These are phyloP conservation scores for Autographa gamma DNA, from an alignment of 2,888 invertebrate species.

Conservation along the genomic window DNA sequence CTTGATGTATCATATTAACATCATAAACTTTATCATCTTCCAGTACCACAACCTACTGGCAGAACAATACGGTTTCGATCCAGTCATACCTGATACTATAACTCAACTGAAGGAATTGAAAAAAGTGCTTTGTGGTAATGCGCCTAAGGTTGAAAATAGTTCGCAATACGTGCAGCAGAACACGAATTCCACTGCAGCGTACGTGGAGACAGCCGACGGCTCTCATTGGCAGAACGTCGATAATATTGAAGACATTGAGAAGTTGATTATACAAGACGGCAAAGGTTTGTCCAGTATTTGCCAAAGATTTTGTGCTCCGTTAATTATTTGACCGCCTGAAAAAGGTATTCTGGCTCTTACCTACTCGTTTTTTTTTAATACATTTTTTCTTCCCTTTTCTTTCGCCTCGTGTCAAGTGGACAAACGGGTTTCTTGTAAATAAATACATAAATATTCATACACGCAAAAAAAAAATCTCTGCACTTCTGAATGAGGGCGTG, in stretches of 20 bases:
- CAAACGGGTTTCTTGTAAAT: too few relatives aligned
- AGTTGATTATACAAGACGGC: conserved; percentile 15
- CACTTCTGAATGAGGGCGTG: too few relatives aligned
- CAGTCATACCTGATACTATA: conserved; percentile 57
- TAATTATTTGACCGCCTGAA: too few relatives aligned
- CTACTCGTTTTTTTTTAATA: too few relatives aligned
- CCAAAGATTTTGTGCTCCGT: background rate
- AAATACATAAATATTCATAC: too few relatives aligned
- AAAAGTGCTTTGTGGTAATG: conserved; percentile 53
- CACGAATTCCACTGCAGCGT: conserved; percentile 13
- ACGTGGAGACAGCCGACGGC: conserved; percentile 53
- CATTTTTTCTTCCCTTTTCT: too few relatives aligned
- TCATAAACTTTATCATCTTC: conserved; percentile 26
- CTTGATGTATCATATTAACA: background rate
- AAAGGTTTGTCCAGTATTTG: conserved; percentile 5
- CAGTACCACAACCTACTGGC: conserved; percentile 62
- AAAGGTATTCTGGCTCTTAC: too few relatives aligned
- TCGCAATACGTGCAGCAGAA: conserved; percentile 59
- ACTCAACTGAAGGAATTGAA: conserved; percentile 60
- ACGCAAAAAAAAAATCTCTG: too few relatives aligned
- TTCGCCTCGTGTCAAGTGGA: too few relatives aligned
- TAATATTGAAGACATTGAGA: conserved; percentile 68
- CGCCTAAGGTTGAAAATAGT: conserved; percentile 61
- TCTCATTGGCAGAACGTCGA: conserved; percentile 71
- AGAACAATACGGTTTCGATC: conserved; percentile 64